Base-by-base conservation (phyloP, 2,113 vertebrate species). In the Anser brachyrhynchus region DNA sequence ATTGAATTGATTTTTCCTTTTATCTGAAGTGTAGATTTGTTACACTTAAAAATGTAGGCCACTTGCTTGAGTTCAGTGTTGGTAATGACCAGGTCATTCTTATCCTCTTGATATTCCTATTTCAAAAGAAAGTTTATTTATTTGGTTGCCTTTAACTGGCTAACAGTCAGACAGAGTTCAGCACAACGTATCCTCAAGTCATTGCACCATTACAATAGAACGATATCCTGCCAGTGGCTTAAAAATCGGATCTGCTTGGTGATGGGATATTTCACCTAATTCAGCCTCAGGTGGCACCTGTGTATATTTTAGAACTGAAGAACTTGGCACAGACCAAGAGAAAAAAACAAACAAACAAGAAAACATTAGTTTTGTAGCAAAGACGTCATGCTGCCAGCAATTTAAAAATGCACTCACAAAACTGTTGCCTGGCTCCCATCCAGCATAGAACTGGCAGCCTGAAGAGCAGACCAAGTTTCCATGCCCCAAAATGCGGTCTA, bases 1-100 rank as follows among this genome's bases (percentile, higher is more conserved):
- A 99, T 99, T 95, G 99, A 99, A 97, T 99, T 99, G 87, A 99
- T 97, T 98, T 99, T 99, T 58, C 99, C 99, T 95, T 99, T 99
- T 66, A 99, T 97, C 97, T 99, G 99, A 51, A 99, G 92, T 3
- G 99, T 99, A 78, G 98, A 99, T 97, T 98, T 98, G 97, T 97
- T 98, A 92, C 99, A 99, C 87, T 97, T 98, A 93, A 99, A 99
- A 98, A 99, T 97, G 86, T 99, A 99, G 49, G 97, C 99, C 96
- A 99, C 99, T 97, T 99, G 99, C 95, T 98, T 99, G 43, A 99
- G 98, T 97, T 99, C 99, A 5, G 99, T 98, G 83, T 99, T 98
- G 70, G 98, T 98, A 69, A 99, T 99, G 94, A 99, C 94, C 93
- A 99, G 98, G 96, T 99, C 98, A 44, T 98, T 98, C 83, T 97